Conservation (phyloP, 2,113 vertebrate species). For the Amphilophus citrinellus region DNA sequence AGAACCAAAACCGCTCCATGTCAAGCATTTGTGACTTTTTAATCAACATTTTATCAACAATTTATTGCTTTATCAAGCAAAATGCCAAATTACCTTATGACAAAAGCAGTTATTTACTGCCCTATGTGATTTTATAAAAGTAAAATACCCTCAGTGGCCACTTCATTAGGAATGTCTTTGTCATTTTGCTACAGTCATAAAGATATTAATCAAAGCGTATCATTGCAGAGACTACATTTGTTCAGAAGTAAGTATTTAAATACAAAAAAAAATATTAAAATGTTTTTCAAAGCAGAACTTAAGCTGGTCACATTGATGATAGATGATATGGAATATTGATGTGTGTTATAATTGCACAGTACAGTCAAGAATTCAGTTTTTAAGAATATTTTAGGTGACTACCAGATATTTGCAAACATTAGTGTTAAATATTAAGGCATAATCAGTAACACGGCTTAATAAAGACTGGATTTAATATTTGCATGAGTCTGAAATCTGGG, state of each 20-base stretch:
- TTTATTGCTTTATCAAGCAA: neutral
- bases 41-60: neutral
- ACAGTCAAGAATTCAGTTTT: too few relatives aligned
- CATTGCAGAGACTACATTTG: neutral
- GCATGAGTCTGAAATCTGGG: too few relatives aligned
- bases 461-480: too few relatives aligned
- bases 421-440: too few relatives aligned
- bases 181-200: neutral
- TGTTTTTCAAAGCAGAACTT: too few relatives aligned
- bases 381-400: too few relatives aligned
- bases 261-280: neutral
- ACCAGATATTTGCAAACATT: too few relatives aligned
- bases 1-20: neutral
- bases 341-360: too few relatives aligned
- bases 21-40: neutral
- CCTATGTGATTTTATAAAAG: neutral
- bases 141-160: neutral
- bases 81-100: neutral
- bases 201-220: neutral
- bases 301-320: too few relatives aligned
- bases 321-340: too few relatives aligned
- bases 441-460: too few relatives aligned
- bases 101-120: neutral
- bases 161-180: neutral
- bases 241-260: neutral